phyloP scores from a whole-genome alignment of 1,140 invertebrate genomes.

The Drosophila mojavensis region DNA sequence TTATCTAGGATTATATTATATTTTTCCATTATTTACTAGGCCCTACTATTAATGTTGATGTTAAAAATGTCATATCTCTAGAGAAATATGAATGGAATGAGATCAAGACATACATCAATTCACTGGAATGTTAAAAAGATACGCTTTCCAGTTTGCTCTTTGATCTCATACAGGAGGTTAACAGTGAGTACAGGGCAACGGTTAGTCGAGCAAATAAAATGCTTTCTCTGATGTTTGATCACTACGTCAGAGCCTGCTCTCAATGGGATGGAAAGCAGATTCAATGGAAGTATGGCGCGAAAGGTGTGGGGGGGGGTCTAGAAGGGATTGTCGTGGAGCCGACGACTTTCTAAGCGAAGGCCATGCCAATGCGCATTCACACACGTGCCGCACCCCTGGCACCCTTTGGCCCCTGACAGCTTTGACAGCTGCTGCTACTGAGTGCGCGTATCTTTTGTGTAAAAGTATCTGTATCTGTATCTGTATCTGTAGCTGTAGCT shows the following conservation, averaged over 20 bases:
- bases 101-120: too few relatives aligned
- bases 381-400: conserved; percentile 34
- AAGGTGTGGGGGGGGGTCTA: background rate
- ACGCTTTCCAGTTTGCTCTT: too few relatives aligned
- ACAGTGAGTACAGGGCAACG: background rate
- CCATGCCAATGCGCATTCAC: conserved; percentile 39
- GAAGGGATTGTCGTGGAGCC: background rate
- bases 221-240: conserved; percentile 7
- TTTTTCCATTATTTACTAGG: too few relatives aligned
- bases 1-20: too few relatives aligned
- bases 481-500: conserved; percentile 12
- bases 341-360: conserved; percentile 11
- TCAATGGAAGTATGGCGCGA: background rate
- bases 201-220: background rate
- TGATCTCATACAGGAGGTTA: too few relatives aligned
- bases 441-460: conserved; percentile 10
- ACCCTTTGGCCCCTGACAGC: background rate
- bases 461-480: conserved; percentile 14
- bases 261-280: conserved; percentile 6
- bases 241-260: background rate
- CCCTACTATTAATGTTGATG: too few relatives aligned
- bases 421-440: conserved; percentile 13
- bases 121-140: too few relatives aligned
- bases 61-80: too few relatives aligned
- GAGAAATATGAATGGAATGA: too few relatives aligned